A percentile compares a stretch with the other conserved stretches of the same genome.
These are phyloP conservation scores for Notothenia rossii DNA, from an alignment of 2,113 vertebrate species.

Conservation along the genomic window DNA sequence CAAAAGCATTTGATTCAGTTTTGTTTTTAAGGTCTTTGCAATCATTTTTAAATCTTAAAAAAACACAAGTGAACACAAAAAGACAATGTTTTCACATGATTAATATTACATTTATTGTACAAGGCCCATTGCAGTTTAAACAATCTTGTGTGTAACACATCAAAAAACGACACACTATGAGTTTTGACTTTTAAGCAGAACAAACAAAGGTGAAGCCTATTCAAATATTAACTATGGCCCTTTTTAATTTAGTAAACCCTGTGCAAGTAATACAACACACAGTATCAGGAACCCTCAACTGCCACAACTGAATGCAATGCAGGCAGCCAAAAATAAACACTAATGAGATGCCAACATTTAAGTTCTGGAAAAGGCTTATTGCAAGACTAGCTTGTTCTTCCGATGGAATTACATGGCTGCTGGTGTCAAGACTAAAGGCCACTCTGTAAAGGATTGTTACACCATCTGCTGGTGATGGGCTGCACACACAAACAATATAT, in stretches of 20 bases:
- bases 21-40: background rate
- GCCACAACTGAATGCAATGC: background rate
- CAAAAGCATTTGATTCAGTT: background rate
- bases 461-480: constrained; percentile 54
- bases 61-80: background rate
- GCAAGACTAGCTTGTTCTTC: background rate
- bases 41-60: background rate
- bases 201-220: background rate
- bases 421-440: background rate
- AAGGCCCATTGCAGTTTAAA: background rate
- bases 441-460: background rate
- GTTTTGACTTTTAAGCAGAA: background rate
- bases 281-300: background rate
- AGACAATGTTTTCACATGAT: background rate
- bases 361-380: background rate
- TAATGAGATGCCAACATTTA: background rate
- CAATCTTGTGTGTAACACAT: background rate
- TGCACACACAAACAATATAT: background rate
- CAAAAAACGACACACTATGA: background rate
- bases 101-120: background rate
- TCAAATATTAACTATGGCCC: background rate
- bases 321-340: background rate
- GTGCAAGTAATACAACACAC: background rate
- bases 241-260: background rate
- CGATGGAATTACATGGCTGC: background rate